Evolutionary conservation across 2,888 invertebrate species (phyloP), one percentile per base, ranked within the genome.

Genomic region (Drosophila niveifrons): DNA sequence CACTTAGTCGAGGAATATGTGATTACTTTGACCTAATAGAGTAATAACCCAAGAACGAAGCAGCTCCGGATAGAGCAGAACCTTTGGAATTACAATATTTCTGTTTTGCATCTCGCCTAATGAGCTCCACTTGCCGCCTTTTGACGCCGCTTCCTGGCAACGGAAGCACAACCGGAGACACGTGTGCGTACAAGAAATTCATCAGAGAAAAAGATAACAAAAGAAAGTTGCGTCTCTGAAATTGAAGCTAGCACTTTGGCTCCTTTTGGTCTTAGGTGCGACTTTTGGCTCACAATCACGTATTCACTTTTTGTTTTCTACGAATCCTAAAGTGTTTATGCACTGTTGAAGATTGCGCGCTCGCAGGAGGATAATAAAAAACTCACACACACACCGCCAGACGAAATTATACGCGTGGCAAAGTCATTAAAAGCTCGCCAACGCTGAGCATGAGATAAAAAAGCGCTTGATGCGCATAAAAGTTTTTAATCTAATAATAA

Each of bases 401-500:
- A 8, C 46, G 23, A 57, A 52, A 39, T 56, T 67, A 55, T 55
- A 34, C 52, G 31, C 51, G 34, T 15, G 41, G 63, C 58, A 55
- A 64, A 67, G 57, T 67, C 68, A 57, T 66, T 61, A 68, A 82
- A 72, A 57, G 52, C 53, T 63, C 61, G 56, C 65, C 36, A 66
- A 75, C 65, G 70, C 63, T 17, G 13, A 39, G 56, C 48, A 43
- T 34, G 39, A 44, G 47, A 62, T 39, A 53, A 55, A 63, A 51
- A 55, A 34, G 63, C 43, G 43, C 44, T 47, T 56, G 41, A 57
- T 15, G 66, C n/a, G 44, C 53, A 55, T 23, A 67, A 74, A 88
- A 81, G 72, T 83, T 86, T 73, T 75, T 73, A 80, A 83, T 80
- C 79, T 73, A 88, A 86, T 86, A 61, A 72, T 64, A 72, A 75